phyloP scores from a whole-genome alignment of 2,113 vertebrate species.

The Pterocles gutturalis region DNA sequence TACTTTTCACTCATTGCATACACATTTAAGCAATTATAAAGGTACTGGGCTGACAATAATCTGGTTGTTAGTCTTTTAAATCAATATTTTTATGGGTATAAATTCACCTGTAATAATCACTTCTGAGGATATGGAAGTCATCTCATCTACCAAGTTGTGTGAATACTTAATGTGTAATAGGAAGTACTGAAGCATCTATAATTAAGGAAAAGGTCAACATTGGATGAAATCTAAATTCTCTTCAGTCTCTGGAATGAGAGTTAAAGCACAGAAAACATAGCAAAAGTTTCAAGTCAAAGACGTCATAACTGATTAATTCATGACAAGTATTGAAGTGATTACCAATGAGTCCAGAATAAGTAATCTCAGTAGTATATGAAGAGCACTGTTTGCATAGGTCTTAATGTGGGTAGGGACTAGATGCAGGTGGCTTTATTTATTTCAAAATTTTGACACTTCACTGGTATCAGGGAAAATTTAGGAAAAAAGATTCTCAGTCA shows the following conservation, averaged over 20 bases:
- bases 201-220: slow-evolving; percentile 1
- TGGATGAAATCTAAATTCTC: slow-evolving; percentile 3
- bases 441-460: neutral
- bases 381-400: neutral
- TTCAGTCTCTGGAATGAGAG: slow-evolving; percentile 2
- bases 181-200: neutral
- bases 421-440: neutral
- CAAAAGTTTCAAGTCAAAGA: neutral
- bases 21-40: neutral
- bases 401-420: neutral
- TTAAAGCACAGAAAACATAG: neutral
- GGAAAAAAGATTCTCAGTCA: neutral
- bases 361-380: neutral
- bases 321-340: neutral
- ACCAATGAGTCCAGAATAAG: neutral
- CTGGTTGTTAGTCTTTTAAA: neutral
- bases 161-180: neutral
- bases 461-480: neutral
- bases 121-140: neutral
- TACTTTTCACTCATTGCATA: neutral
- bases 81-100: neutral
- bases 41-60: neutral
- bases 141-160: neutral
- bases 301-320: neutral
- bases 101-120: neutral